Evolutionary conservation across 2,113 vertebrate genomes (phyloP), one percentile per base, ranked within the genome.

Genomic region (Nibea albiflora): DNA sequence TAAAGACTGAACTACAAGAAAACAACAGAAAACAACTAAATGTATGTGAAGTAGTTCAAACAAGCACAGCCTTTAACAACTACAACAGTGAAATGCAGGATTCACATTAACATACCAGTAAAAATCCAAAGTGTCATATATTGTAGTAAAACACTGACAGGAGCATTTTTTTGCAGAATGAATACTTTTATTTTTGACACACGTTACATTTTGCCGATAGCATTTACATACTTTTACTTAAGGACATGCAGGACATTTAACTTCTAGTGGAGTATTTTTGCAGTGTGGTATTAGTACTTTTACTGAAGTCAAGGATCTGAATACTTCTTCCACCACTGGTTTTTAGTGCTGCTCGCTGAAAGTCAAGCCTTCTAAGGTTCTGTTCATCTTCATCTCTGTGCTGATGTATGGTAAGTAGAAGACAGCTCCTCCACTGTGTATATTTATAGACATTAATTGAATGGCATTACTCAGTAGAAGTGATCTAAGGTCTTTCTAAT

Each of bases 361-460:
- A 89, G 77, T 88, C 89, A 89, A 85, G 85, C 39, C 87, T 67
- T 87, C 89, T 85, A 85, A 81, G 84, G 31, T 86, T 89, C 87
- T 93, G 35, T 83, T 91, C 60, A 52, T 92, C 88, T 62, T 89
- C 89, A 73, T 89, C 90, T 90, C 67, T 88, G 16, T 93, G 70
- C 75, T 92, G 52, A 56, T 81, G 61, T 15, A 78, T 60, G 89
- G 92, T 93, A 64, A 93, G 86, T 90, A 35, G 35, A 39, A 39
- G 35, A 39, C 20, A 61, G 5, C 35, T 17, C 57, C 12, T 28
- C 10, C 24, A 10, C 11, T 14, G n/a, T 17, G 19, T 42, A 5
- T 2, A 24, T 5, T 39, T 20, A 58, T 20, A 4, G 5, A 67
- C 50, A 50, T 50, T 9, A 53, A n/a, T 9, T 39, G 3, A 68